Evolutionary conservation across 2,113 vertebrate species (phyloP), one percentile per base, ranked within the genome.

Genomic region (Xyliphius kryptos): DNA sequence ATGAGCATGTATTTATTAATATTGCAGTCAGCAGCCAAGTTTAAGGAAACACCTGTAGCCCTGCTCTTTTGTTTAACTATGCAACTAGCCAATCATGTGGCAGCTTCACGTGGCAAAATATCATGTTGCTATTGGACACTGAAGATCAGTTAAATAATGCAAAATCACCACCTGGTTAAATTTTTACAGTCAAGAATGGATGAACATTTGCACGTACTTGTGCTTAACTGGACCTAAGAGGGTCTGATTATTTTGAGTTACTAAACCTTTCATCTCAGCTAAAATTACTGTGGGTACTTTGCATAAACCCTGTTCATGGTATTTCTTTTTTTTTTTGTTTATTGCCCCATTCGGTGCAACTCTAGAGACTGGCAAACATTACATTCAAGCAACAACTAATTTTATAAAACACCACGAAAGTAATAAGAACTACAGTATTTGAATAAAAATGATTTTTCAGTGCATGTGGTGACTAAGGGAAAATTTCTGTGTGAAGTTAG

Each of bases 21-120:
- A 22, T n/a, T 44, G 15, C 38, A 44, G 12, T 44, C 56, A 22
- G n/a, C 3, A 15, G 37, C 17, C 7, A 12, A 7, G 41, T 57
- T 44, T 43, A 44, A 43, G 15, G 56, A 17, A 55, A 43, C 56
- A 57, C 14, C 56, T 57, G 56, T 21, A 44, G 38, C 56, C 13
- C 37, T 56, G 17, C 12, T 41, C 15, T 12, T 38, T 55, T 36
- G 19, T 17, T 9, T 15, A 55, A 55, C 38, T 55, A 55, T 16
- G 8, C 3, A 15, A 17, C 14, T 16, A 55, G 26, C 52, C n/a
- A 37, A 55, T 37, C 15, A 55, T 14, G 16, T 56, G 36, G 5
- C 53, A 56, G 53, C 15, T 19, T 15, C 6, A 1, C 5, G 19
- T 1, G 12, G 16, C 16, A 19, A 13, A 40, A 19, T 40, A 20